Evolutionary conservation across 2,113 vertebrate genomes (phyloP).

Genomic region (Rhynchomys soricoides): DNA sequence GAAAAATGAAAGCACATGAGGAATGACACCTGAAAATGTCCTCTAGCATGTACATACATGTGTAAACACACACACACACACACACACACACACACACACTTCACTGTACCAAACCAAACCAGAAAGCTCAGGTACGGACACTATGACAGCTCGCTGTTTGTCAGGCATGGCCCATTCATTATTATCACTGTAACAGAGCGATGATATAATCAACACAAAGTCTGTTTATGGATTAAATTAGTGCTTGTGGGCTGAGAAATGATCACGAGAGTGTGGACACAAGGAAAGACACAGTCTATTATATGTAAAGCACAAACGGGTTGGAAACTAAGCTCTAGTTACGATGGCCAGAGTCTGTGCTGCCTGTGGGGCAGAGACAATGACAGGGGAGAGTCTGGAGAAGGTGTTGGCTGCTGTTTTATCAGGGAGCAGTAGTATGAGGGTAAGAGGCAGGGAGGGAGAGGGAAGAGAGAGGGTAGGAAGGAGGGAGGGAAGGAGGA

Average conservation of each 20-base stretch:
- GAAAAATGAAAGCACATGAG: neutral
- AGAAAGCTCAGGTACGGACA: neutral
- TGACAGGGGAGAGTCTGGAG: neutral
- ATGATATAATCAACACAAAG: neutral
- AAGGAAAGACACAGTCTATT: neutral
- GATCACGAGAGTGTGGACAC: neutral
- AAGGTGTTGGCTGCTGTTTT: neutral
- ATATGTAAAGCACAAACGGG: neutral
- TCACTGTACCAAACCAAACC: neutral
- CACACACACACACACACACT: neutral
- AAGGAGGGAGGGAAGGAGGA: too few species aligned
- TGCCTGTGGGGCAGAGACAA: neutral
- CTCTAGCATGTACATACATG: neutral
- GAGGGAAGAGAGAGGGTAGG: neutral
- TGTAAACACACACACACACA: neutral
- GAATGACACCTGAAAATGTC: neutral
- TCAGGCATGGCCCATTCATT: neutral
- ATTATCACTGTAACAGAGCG: neutral
- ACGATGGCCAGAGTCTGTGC: neutral
- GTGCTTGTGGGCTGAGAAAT: neutral
- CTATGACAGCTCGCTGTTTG: accelerated
- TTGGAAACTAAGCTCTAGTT: neutral
- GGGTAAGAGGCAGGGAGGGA: neutral
- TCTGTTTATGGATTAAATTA: neutral
- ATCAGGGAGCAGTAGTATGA: neutral